These are phyloP conservation scores for Ptychoptera contaminata DNA, from an alignment of 2,888 invertebrate species.

Conservation along the genomic window DNA sequence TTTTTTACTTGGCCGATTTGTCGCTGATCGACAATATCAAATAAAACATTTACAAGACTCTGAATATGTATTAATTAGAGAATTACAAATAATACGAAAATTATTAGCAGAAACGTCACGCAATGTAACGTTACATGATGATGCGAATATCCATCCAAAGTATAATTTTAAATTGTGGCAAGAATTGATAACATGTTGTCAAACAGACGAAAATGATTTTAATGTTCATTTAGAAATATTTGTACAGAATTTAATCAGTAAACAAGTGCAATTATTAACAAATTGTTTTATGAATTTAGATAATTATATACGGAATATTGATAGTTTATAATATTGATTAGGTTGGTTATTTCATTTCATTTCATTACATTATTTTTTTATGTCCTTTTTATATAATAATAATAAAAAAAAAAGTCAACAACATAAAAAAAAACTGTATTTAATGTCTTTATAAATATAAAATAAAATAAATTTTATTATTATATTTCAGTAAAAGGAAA, in stretches of 20 bases:
- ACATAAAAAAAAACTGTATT: no score
- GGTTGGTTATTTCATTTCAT: no score
- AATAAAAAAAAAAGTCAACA: no score
- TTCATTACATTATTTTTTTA: no score
- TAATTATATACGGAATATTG: background rate
- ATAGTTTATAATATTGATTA: no score
- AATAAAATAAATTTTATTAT: no score
- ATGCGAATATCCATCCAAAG: background rate
- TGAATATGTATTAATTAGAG: conserved; percentile 9
- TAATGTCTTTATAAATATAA: no score
- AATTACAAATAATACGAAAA: conserved; percentile 12
- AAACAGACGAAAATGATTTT: conserved; percentile 26
- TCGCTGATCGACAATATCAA: conserved; percentile 23
- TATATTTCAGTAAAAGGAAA: no score
- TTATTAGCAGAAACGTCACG: conserved; percentile 9
- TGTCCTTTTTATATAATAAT: no score
- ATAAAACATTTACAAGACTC: conserved; percentile 21
- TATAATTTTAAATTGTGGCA: conserved; percentile 25
- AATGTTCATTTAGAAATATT: conserved; percentile 20
- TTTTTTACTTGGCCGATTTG: conserved; percentile 29
- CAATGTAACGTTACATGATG: background rate
- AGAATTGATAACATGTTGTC: conserved; percentile 26
- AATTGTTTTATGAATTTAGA: conserved; percentile 2
- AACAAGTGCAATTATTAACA: conserved; percentile 15
- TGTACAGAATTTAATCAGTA: conserved; percentile 22